phyloP scores from a whole-genome alignment of 2,888 invertebrate species.

The Lepidocyrtoides sp. region DNA sequence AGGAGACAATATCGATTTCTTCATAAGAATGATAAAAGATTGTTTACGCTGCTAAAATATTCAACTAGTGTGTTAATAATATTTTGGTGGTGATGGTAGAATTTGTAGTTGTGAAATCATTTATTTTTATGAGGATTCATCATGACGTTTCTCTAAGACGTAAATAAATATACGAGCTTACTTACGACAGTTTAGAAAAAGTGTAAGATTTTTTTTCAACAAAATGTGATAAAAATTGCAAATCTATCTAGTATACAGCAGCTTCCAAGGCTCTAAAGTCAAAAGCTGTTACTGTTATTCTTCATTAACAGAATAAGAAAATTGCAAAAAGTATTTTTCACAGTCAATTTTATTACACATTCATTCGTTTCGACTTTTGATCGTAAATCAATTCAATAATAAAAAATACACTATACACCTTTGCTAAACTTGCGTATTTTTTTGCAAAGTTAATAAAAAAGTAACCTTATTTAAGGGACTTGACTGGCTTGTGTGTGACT shows the following conservation, averaged over 20 bases:
- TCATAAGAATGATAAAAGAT: conserved; percentile 21
- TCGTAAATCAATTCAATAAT: conserved; percentile 71
- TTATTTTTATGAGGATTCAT: conserved; percentile 49
- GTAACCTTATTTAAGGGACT: conserved; percentile 23
- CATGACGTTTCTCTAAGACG: conserved; percentile 51
- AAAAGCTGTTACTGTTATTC: not conserved
- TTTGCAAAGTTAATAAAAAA: not conserved
- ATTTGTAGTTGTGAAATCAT: conserved; percentile 17
- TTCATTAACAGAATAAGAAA: conserved; percentile 1
- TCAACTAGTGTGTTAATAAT: too few relatives aligned
- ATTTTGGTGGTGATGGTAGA: not conserved
- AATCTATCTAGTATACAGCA: too few relatives aligned
- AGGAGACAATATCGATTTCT: conserved; percentile 57
- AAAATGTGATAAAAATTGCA: conserved; percentile 42
- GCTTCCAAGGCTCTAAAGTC: too few relatives aligned
- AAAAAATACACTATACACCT: not conserved
- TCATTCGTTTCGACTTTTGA: conserved; percentile 70
- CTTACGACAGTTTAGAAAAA: conserved; percentile 25
- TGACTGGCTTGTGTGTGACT: too few relatives aligned
- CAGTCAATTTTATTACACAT: conserved; percentile 9
- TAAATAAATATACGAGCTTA: conserved; percentile 74
- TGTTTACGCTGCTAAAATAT: not conserved
- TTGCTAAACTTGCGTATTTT: not conserved
- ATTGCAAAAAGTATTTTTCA: not conserved
- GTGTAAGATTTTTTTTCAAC: not conserved